Evolutionary conservation across 2,888 invertebrate species (phyloP), one percentile per base, ranked within the genome.

Genomic region (Gastrophysa polygoni): DNA sequence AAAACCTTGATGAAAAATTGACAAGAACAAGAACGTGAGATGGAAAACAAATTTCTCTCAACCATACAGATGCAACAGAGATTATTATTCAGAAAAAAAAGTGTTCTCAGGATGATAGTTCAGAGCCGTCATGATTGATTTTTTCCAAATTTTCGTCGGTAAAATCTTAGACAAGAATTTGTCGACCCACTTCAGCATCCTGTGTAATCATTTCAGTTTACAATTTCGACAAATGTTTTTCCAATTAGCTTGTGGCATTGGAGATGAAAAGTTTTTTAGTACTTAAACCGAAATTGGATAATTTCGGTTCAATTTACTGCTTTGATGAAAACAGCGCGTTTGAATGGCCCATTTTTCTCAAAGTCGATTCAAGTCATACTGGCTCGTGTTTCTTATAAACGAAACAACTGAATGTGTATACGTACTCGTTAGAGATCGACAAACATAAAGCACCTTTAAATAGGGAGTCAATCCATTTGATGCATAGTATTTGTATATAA

Each of bases 221-320:
- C 29, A 5, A 38, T 38, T 38, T 38, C 38, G 11, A 38, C 38
- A 38, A 38, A 38, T 38, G 38, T 38, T 38, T 38, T 38, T 38
- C 38, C 14, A 38, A 38, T 38, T 38, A 38, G 14, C 38, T n/a
- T 2, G 38, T 4, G 14, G 14, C 14, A 38, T 38, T 32, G 29
- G 10, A 32, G 38, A 38, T 38, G 38, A 38, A 38, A 38, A 38
- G 38, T 38, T 14, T 32, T 7, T 7, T 32, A 32, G 29, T 14
- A 38, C 38, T 38, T 14, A 14, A 38, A 38, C 7, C 11, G 14
- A 52, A 52, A 52, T 52, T 52, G 38, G 52, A 52, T 52, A 52
- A 52, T 52, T 52, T 17, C 52, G 38, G 20, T 10, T 18, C 6
- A 20, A 52, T 52, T 52, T 38, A 52, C 52, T 38, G 24, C 34